Evolutionary conservation across 2,888 invertebrate genomes (phyloP).

Genomic region (Napeogenes inachia): DNA sequence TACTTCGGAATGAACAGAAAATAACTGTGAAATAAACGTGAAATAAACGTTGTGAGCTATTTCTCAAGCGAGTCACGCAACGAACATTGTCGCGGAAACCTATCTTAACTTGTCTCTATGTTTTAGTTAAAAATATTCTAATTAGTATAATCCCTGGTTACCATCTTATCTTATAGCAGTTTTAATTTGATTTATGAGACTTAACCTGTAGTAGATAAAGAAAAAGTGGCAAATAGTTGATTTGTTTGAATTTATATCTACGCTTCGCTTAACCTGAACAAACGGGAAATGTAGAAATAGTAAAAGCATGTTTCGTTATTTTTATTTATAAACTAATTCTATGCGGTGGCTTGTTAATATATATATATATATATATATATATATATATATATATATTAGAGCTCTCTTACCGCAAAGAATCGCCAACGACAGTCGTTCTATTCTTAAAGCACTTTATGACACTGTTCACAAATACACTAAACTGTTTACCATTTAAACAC

Average conservation of each 20-base stretch:
- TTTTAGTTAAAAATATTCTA: conserved; percentile 7
- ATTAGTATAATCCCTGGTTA: conserved; percentile 2
- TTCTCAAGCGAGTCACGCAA: conserved; percentile 32
- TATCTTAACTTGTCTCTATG: conserved; percentile 15
- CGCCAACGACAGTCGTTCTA: too few relatives aligned
- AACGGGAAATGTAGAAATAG: neutral
- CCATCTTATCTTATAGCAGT: neutral
- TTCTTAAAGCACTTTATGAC: too few relatives aligned
- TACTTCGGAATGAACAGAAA: conserved; percentile 13
- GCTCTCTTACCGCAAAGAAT: too few relatives aligned
- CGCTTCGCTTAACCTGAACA: conserved; percentile 1
- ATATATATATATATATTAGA: too few relatives aligned
- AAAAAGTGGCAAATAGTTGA: neutral
- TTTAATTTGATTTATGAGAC: neutral
- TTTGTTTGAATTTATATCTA: neutral
- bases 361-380: too few relatives aligned
- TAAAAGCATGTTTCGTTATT: neutral
- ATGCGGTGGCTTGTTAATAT: too few relatives aligned
- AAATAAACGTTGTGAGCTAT: conserved; percentile 28
- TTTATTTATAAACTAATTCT: neutral
- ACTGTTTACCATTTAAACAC: too few relatives aligned
- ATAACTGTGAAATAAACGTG: conserved; percentile 28
- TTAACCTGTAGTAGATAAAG: neutral
- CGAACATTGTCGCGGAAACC: conserved; percentile 28
- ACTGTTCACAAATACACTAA: too few relatives aligned